Conservation (phyloP, 2,797 vertebrate genomes). For the Artibeus lituratus region DNA sequence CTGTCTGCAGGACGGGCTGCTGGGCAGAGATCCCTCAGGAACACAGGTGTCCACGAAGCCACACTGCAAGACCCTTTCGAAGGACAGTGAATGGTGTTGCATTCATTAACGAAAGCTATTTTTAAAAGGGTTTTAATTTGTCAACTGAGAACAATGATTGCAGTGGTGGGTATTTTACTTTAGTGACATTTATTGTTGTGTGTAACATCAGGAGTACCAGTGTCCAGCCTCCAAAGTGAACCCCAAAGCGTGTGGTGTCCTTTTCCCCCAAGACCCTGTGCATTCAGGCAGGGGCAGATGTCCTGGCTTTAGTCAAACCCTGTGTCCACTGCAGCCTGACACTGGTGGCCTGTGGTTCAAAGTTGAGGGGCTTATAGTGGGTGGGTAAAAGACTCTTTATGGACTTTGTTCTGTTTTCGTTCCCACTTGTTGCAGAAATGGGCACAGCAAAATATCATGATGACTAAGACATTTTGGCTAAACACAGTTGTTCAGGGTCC, state of each 20-base stretch:
- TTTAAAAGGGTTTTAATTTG: neutral
- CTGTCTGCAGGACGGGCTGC: neutral
- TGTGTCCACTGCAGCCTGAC: neutral
- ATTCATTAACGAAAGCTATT: neutral
- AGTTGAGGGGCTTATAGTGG: neutral
- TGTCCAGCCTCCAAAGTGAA: neutral
- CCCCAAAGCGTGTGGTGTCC: neutral
- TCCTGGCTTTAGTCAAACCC: neutral
- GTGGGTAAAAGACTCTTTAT: too few relatives aligned
- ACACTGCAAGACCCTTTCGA: neutral
- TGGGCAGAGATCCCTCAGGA: neutral
- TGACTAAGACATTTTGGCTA: neutral
- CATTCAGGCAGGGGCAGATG: neutral
- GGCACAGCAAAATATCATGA: neutral
- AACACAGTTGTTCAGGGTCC: neutral
- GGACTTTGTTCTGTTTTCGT: neutral
- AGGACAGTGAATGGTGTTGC: neutral
- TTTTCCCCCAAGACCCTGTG: neutral
- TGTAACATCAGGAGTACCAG: neutral
- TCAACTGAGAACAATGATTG: neutral
- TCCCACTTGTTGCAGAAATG: neutral
- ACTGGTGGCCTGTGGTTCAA: neutral
- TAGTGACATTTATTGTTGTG: neutral
- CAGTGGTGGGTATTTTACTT: neutral
- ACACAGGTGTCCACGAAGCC: neutral